Conservation (phyloP, 2,888 invertebrate genomes). For the Apeira syringaria region DNA sequence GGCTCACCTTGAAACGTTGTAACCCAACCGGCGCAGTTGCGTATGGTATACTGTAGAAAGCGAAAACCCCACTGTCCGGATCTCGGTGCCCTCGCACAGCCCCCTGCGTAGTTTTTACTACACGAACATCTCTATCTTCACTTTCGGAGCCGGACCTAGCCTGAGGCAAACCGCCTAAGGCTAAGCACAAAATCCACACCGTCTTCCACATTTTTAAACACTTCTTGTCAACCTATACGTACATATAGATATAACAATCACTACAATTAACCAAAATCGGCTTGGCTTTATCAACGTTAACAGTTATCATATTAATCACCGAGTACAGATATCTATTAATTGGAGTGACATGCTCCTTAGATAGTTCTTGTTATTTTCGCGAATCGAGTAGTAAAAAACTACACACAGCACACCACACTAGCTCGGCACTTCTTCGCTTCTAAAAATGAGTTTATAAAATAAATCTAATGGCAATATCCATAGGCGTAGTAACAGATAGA, state of each 20-base stretch:
- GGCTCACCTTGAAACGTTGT: slow-evolving; percentile 45
- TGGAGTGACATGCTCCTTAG: too few relatives aligned
- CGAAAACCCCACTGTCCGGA: slow-evolving; percentile 35
- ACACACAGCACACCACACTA: too few relatives aligned
- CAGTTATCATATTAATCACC: too few relatives aligned
- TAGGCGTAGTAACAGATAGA: too few relatives aligned
- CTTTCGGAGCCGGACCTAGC: slow-evolving; percentile 4
- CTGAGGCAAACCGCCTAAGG: not conserved
- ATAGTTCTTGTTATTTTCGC: too few relatives aligned
- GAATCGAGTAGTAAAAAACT: too few relatives aligned
- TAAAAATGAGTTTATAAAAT: too few relatives aligned
- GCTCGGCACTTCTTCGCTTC: too few relatives aligned
- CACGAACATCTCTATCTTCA: slow-evolving; percentile 20
- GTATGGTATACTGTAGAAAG: slow-evolving; percentile 55
- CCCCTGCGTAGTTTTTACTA: slow-evolving; percentile 45
- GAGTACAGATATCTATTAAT: too few relatives aligned
- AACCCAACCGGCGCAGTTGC: slow-evolving; percentile 54
- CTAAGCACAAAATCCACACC: slow-evolving; percentile 5
- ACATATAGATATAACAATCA: not conserved
- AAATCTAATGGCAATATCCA: too few relatives aligned
- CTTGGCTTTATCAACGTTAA: too few relatives aligned
- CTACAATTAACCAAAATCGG: too few relatives aligned
- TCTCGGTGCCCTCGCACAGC: slow-evolving; percentile 45
- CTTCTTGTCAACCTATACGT: not conserved
- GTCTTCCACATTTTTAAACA: slow-evolving; percentile 12